A percentile compares a stretch with the other conserved stretches of the same genome.
Conservation (phyloP, 2,888 invertebrate species). For the Nemapogon koenigi region DNA sequence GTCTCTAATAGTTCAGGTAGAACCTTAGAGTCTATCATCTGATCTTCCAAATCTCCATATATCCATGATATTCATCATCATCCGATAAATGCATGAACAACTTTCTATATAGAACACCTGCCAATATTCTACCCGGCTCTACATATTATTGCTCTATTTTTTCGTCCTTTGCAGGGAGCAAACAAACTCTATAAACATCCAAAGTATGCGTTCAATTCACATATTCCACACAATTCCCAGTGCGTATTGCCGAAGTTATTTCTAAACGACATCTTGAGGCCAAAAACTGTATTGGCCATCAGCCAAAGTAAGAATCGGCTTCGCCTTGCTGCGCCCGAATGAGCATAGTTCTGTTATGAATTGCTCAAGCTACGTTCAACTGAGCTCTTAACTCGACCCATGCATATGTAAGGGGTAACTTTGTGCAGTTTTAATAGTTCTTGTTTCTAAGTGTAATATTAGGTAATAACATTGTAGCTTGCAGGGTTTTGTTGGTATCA, state of each 20-base stretch:
- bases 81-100: too few relatives aligned
- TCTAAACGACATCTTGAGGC: slow-evolving; percentile 54
- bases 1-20: too few relatives aligned
- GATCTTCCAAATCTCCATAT: too few relatives aligned
- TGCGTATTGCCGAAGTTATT: slow-evolving; percentile 39
- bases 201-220: too few relatives aligned
- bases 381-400: slow-evolving; percentile 17
- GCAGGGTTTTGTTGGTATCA: slow-evolving; percentile 8
- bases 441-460: slow-evolving; percentile 59
- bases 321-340: slow-evolving; percentile 27
- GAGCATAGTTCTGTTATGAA: slow-evolving; percentile 5
- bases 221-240: too few relatives aligned
- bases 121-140: too few relatives aligned
- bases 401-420: slow-evolving; percentile 51
- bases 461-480: slow-evolving; percentile 32
- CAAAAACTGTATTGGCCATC: slow-evolving; percentile 56
- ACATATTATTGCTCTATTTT: too few relatives aligned
- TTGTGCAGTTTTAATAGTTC: slow-evolving; percentile 46
- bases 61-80: too few relatives aligned
- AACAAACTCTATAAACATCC: too few relatives aligned
- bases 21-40: too few relatives aligned
- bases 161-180: too few relatives aligned
- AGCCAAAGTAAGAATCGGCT: slow-evolving; percentile 37
- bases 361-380: slow-evolving; percentile 6
- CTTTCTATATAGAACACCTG: too few relatives aligned